phyloP scores from a whole-genome alignment of 1,140 invertebrate genomes.

The Hylyphantes graminicola region DNA sequence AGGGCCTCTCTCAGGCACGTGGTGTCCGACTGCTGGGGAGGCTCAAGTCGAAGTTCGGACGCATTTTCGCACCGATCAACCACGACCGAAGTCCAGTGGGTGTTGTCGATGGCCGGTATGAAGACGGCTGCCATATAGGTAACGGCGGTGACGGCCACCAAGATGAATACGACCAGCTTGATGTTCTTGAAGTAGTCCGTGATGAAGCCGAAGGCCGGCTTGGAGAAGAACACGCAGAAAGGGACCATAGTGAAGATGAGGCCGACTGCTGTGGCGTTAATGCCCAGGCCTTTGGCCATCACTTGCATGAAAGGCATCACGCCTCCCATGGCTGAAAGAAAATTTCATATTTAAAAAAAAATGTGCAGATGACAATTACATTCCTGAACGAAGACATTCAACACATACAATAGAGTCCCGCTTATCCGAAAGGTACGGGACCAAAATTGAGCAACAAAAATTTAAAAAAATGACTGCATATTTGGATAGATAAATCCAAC shows the following conservation, averaged over 20 bases:
- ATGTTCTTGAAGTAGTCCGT: conserved; percentile 68
- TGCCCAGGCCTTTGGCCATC: conserved; percentile 69
- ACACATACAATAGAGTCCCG: too few species aligned
- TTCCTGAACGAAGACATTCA: background rate
- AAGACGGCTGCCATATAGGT: conserved; percentile 64
- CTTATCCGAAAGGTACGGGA: too few species aligned
- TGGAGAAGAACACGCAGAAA: conserved; percentile 65
- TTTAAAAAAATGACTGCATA: too few species aligned
- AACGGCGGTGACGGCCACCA: conserved; percentile 77
- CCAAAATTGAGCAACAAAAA: too few species aligned
- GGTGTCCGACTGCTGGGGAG: background rate
- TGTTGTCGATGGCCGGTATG: background rate
- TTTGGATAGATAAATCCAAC: too few species aligned
- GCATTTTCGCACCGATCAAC: background rate
- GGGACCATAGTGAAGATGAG: conserved; percentile 66
- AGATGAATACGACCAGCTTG: conserved; percentile 78
- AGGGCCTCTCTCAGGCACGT: background rate
- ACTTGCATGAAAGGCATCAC: conserved; percentile 67
- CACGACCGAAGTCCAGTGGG: background rate
- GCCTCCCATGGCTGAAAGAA: conserved; percentile 72
- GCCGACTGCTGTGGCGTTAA: conserved; percentile 65
- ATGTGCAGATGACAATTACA: background rate
- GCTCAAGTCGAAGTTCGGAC: background rate
- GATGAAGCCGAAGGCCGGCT: conserved; percentile 65
- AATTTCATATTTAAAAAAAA: conserved; percentile 48